Percentiles rank a stretch among this genome's conserved stretches.
Conservation (phyloP, 2,113 vertebrate species). For the Ceyx cyanopectus region DNA sequence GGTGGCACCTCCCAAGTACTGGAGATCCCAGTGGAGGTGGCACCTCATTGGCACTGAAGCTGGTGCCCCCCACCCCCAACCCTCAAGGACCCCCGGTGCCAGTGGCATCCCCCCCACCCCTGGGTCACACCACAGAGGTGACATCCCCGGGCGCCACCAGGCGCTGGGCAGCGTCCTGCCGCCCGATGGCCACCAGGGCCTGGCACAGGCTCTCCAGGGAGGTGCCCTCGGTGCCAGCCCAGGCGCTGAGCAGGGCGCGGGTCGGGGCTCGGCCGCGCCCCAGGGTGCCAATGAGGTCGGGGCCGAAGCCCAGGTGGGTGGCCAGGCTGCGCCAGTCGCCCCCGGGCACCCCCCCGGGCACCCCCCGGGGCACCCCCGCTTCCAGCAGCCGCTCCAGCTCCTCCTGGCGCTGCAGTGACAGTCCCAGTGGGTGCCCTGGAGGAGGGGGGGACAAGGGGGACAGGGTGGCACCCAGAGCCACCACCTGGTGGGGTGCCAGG, state of each 20-base stretch:
- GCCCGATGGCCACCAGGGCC: constrained; percentile 80
- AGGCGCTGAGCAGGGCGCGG: constrained; percentile 85
- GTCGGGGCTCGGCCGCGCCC: constrained; percentile 79
- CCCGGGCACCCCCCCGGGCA: constrained; percentile 10
- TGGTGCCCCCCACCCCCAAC: background rate
- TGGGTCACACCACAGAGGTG: constrained; percentile 81
- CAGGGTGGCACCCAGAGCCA: background rate
- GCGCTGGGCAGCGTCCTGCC: constrained; percentile 75
- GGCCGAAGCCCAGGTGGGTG: constrained; percentile 79
- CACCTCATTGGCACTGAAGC: background rate
- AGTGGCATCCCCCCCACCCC: too few relatives aligned
- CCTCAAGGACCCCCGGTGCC: background rate
- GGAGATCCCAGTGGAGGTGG: background rate
- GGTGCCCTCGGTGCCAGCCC: constrained; percentile 82
- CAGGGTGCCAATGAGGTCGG: constrained; percentile 82
- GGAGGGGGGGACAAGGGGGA: too few relatives aligned
- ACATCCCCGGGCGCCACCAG: constrained; percentile 74
- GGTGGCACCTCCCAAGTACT: background rate
- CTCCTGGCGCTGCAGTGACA: constrained; percentile 79
- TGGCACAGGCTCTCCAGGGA: constrained; percentile 80
- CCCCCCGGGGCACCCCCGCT: background rate
- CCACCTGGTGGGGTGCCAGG: rapidly evolving
- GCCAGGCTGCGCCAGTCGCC: constrained; percentile 85
- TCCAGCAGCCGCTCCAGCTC: constrained; percentile 87
- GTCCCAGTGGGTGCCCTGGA: background rate